Evolutionary conservation across 1,140 invertebrate genomes (phyloP).

Genomic region (Cydia pomonella): DNA sequence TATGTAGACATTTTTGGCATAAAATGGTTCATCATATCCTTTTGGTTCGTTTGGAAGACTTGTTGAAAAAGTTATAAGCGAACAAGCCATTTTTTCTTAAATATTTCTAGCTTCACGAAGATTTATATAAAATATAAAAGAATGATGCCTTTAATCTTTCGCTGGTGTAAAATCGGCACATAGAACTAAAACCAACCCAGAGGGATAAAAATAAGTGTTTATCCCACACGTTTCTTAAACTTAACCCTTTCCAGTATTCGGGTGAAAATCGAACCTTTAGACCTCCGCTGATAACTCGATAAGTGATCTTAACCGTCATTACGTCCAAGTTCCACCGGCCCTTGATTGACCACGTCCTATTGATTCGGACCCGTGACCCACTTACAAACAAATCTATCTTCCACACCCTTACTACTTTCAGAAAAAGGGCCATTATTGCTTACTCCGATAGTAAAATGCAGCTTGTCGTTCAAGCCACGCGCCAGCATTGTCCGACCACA

Average conservation of each 20-base stretch:
- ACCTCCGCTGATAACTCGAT: slow-evolving; percentile 4
- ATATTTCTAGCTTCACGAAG: no score
- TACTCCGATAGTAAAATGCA: not conserved
- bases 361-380: slow-evolving; percentile 17
- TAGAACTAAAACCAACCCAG: not conserved
- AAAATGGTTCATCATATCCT: no score
- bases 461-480: not conserved
- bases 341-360: slow-evolving; percentile 30
- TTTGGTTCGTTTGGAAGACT: no score
- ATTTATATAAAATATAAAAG: no score
- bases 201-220: not conserved
- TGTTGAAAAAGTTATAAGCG: no score
- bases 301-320: slow-evolving; percentile 16
- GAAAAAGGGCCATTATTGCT: not conserved
- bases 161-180: not conserved
- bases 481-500: slow-evolving; percentile 7
- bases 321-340: not conserved
- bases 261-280: not conserved
- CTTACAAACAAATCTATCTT: not conserved
- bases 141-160: no score
- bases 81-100: no score
- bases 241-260: not conserved
- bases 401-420: not conserved
- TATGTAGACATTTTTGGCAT: no score
- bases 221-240: not conserved